phyloP scores from a whole-genome alignment of 2,113 vertebrate species.

The Elaphurus davidianus region DNA sequence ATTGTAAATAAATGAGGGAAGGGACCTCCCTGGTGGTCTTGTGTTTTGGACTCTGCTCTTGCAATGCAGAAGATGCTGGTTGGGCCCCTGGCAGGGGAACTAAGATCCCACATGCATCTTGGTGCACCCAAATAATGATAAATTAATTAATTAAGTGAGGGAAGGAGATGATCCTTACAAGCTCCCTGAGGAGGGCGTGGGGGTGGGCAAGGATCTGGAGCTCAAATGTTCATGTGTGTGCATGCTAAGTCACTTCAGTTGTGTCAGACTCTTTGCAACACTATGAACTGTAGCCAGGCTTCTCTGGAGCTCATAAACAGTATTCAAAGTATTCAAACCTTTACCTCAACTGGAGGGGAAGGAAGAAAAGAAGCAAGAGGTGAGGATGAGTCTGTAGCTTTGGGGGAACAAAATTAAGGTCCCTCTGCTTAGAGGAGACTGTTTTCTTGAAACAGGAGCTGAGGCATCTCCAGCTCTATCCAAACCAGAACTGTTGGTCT shows the following conservation, averaged over 20 bases:
- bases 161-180: neutral
- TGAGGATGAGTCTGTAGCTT: neutral
- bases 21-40: neutral
- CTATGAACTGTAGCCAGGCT: neutral
- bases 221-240: neutral
- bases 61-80: fast-evolving
- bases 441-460: neutral
- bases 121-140: neutral
- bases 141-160: neutral
- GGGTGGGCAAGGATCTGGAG: neutral
- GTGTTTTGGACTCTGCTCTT: fast-evolving
- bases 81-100: neutral
- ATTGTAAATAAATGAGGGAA: neutral
- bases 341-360: neutral
- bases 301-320: neutral
- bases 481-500: neutral
- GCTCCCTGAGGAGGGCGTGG: neutral
- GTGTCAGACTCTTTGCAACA: neutral
- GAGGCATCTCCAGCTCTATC: neutral
- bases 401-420: neutral
- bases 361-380: fast-evolving
- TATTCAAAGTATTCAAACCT: neutral
- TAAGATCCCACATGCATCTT: neutral
- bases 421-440: neutral
- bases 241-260: neutral